These are phyloP conservation scores for Caerostris darwini DNA, from an alignment of 1,140 invertebrate species.

Conservation along the genomic window DNA sequence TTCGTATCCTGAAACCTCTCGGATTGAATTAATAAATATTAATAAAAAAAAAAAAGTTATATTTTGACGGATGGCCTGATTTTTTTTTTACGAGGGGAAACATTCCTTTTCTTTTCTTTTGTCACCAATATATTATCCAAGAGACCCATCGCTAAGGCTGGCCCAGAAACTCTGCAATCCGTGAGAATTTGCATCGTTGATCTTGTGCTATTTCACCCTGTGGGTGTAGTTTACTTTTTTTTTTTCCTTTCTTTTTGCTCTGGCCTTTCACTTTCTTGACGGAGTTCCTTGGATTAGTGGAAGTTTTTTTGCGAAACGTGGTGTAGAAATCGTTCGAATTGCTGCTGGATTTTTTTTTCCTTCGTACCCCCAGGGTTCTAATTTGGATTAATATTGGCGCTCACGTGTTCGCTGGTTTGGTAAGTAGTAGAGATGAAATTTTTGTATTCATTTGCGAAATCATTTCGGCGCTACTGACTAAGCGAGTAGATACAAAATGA, in stretches of 20 bases:
- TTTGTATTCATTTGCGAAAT: background rate
- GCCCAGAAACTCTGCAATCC: conserved; percentile 33
- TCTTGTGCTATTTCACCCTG: background rate
- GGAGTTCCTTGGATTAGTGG: background rate
- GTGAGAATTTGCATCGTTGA: conserved; percentile 2
- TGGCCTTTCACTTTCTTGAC: background rate
- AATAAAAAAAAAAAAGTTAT: too few relatives aligned
- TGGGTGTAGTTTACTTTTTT: background rate
- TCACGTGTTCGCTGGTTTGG: background rate
- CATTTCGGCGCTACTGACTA: background rate
- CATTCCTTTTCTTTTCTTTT: background rate
- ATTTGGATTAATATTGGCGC: background rate
- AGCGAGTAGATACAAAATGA: background rate
- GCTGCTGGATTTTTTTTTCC: too few relatives aligned
- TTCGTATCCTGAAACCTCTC: background rate
- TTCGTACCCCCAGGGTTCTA: background rate
- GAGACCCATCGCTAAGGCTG: background rate
- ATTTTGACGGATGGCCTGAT: too few relatives aligned
- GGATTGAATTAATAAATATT: too few relatives aligned
- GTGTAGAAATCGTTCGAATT: conserved; percentile 7
- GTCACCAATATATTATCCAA: background rate
- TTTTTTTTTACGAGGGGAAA: background rate
- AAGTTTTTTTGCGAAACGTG: background rate
- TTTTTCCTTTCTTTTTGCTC: background rate
- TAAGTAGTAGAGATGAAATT: background rate